Percentiles rank a stretch among this genome's conserved stretches.
Conservation (phyloP, 2,888 invertebrate species). For the Micoletzkya japonica region DNA sequence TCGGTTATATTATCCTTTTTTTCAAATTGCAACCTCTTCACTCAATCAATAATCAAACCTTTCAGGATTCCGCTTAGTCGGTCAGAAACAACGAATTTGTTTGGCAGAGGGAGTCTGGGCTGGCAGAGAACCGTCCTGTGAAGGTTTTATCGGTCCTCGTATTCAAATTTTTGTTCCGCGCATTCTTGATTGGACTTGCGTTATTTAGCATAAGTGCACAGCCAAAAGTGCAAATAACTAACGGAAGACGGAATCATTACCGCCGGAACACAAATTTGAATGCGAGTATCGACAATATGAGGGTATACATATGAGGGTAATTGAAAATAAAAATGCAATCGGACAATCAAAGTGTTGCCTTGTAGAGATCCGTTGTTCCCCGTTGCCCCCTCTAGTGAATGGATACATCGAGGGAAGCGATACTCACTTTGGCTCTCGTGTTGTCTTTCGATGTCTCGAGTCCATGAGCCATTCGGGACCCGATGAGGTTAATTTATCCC, state of each 20-base stretch:
- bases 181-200: no score
- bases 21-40: not conserved
- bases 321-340: not conserved
- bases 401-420: constrained; percentile 80
- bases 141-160: no score
- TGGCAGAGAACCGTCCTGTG: constrained; percentile 85
- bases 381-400: constrained; percentile 89
- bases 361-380: constrained; percentile 93
- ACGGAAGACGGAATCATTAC: no score
- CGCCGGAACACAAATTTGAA: no score
- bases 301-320: not conserved
- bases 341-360: not conserved
- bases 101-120: constrained; percentile 93
- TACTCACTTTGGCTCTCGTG: constrained; percentile 80
- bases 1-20: not conserved
- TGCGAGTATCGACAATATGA: no score
- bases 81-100: constrained; percentile 86
- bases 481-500: constrained; percentile 54
- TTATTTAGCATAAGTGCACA: no score
- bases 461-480: constrained; percentile 67
- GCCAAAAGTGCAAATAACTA: no score
- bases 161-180: no score
- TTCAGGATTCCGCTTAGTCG: constrained; percentile 82
- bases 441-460: constrained; percentile 77
- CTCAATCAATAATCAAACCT: not conserved